Conservation (phyloP, 2,888 invertebrate species). For the Vannuccia rotundouncinata region DNA sequence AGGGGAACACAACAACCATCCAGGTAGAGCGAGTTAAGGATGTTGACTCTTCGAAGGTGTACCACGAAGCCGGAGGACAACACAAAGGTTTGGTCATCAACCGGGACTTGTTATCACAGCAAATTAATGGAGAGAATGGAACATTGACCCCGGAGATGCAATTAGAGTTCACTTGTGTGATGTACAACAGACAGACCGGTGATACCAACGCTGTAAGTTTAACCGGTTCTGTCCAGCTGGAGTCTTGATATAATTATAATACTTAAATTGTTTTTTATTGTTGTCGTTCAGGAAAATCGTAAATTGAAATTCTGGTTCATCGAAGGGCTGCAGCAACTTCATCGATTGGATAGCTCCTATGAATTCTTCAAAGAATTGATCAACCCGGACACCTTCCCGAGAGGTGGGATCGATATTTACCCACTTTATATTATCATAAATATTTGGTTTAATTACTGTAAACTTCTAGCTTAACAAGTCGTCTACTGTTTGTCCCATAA, state of each 20-base stretch:
- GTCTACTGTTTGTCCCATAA: no score
- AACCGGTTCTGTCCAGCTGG: no score
- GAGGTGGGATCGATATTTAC: no score
- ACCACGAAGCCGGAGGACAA: background rate
- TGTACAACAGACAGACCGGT: background rate
- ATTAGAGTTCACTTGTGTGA: slow-evolving; percentile 33
- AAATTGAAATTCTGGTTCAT: slow-evolving; percentile 86
- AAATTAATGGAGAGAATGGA: background rate
- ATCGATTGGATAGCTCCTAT: slow-evolving; percentile 71
- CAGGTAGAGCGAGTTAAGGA: slow-evolving; percentile 27
- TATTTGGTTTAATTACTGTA: no score
- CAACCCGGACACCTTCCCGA: slow-evolving; percentile 88
- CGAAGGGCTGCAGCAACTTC: slow-evolving; percentile 65
- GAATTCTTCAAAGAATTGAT: slow-evolving; percentile 92
- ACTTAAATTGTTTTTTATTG: no score
- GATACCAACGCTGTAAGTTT: slow-evolving; percentile 29
- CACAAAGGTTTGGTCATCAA: slow-evolving; percentile 19
- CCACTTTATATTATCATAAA: no score
- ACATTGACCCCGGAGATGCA: slow-evolving; percentile 28
- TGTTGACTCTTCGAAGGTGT: slow-evolving; percentile 18
- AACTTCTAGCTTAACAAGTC: no score
- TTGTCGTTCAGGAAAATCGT: slow-evolving; percentile 68
- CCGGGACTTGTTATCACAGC: background rate
- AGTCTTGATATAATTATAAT: no score
- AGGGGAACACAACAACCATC: slow-evolving; percentile 32